A percentile compares a stretch with the other conserved stretches of the same genome.
These are phyloP conservation scores for Agrochola lota DNA, from an alignment of 2,888 invertebrate species.

Conservation along the genomic window DNA sequence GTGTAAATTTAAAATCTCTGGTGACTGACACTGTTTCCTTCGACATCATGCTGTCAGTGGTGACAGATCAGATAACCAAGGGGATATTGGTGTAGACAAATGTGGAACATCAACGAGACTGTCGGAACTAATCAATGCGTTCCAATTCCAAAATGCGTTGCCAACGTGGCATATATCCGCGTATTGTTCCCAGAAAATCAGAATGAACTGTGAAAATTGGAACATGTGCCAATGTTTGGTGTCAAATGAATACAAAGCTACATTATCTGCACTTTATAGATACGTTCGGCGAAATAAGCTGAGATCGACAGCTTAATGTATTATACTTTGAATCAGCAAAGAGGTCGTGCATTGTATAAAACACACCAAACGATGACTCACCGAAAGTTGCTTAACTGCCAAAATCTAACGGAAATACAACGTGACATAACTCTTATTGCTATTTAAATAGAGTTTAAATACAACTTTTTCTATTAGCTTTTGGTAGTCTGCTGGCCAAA, in stretches of 20 bases:
- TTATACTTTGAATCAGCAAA: slow-evolving; percentile 38
- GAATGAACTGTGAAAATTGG: slow-evolving; percentile 39
- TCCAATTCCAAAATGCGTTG: slow-evolving; percentile 48
- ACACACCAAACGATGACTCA: slow-evolving; percentile 61
- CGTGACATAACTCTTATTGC: slow-evolving; percentile 34
- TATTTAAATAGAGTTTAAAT: slow-evolving; percentile 43
- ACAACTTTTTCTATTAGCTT: slow-evolving; percentile 29
- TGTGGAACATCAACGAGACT: slow-evolving; percentile 20
- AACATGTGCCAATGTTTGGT: slow-evolving; percentile 31
- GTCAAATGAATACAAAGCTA: slow-evolving; percentile 47
- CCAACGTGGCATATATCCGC: slow-evolving; percentile 46
- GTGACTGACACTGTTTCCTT: background rate
- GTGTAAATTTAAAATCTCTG: slow-evolving; percentile 2
- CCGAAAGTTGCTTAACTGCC: slow-evolving; percentile 31
- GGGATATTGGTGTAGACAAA: slow-evolving; percentile 14
- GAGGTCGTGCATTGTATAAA: slow-evolving; percentile 50
- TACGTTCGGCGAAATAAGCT: slow-evolving; percentile 30
- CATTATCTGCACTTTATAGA: slow-evolving; percentile 21
- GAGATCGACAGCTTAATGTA: slow-evolving; percentile 42
- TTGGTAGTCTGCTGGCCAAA: slow-evolving; percentile 55
- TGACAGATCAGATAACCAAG: background rate
- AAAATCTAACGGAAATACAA: slow-evolving; percentile 30
- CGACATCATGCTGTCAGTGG: background rate
- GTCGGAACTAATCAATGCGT: slow-evolving; percentile 55
- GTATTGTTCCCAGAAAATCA: slow-evolving; percentile 50